Base-by-base conservation (phyloP, 2,113 vertebrate species). In the Anoura caudifer region DNA sequence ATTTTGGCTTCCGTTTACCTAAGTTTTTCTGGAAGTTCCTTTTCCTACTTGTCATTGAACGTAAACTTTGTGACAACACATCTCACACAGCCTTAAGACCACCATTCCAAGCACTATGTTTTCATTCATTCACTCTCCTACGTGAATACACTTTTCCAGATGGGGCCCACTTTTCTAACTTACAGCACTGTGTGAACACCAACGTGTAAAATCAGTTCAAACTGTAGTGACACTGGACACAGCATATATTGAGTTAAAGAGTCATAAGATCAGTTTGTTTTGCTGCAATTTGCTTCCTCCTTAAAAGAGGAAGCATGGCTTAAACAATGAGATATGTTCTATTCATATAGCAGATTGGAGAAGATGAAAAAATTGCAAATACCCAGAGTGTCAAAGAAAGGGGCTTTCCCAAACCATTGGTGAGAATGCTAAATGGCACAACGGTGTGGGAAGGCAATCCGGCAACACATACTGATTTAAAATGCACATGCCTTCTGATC, bases 261-360 rank as follows among this genome's bases (percentile, higher is more conserved):
- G 20, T 75, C 65, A 95, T 5, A 38, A 90, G 59, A 65, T 28
- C 19, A 76, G 33, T 28, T 82, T 91, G 4, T 94, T 77, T 94
- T 88, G 50, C 26, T 67, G 75, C 20, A 90, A 31, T 41, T 56
- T 77, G 24, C 82, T 97, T 97, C 93, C 95, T 94, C 93, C 82
- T 93, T 77, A 28, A 90, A 85, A 90, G 43, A 82, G 91, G 96
- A 94, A 91, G 47, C 50, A 14, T 9, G 20, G 7, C 61, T 69
- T 56, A 93, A 94, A 84, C 65, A 72, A 56, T 22, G 45, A 92
- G 22, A 75, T 63, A 20, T 33, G 41, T 87, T 83, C 61, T 93
- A 63, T 77, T 77, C 73, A 56, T 86, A 86, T 7, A 41, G 10
- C 43, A 87, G 47, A 94, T 82, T 95, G 73, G 45, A 67, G 59